Base-by-base conservation (phyloP, 2,888 invertebrate species). In the Timema cristinae region DNA sequence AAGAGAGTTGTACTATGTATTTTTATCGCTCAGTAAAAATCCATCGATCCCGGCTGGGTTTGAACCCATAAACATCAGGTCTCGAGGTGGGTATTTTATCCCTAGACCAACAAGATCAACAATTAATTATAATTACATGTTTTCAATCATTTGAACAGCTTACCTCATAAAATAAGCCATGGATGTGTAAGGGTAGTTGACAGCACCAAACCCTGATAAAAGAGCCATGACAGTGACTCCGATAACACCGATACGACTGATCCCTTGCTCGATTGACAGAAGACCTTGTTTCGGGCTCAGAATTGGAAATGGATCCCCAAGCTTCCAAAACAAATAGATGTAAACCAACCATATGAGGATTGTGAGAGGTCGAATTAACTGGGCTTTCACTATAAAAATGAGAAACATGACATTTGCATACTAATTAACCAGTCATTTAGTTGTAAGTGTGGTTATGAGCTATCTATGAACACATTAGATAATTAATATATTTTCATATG, bases 191-290 rank as follows among this genome's bases (percentile, higher is more conserved):
- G 99, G 99, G 82, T 97, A 99, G 84, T 97, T 99, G 10, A 99
- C 99, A 67, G 99, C 99, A 87, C 99, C 99, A 85, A 99, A 99
- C 0, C 99, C 99, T 5, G 98, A 99, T 5, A 99, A 84, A 59
- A 99, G 85, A 0, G 98, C 99, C 98, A 99, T 99, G 0, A 98
- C 94, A 0, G 99, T 99, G 0, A 99, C 99, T 0, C 99, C 99
- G 75, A 99, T 96, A 0, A 99, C 97, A 50, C 99, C 98, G 73
- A 99, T 95, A 75, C 99, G 88, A 47, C 98, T 98, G 52, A 99
- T 97, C 51, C 96, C 91, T 84, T 93, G 91, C 79, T 93, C 93
- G 82, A 97, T 97, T 0, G 94, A 94, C 75, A 92, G 87, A 72
- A 93, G 90, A 66, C 98, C 97, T 85, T 98, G 95, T 80, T 97